Conservation (phyloP, 1,140 invertebrate species). For the Formica selysi region DNA sequence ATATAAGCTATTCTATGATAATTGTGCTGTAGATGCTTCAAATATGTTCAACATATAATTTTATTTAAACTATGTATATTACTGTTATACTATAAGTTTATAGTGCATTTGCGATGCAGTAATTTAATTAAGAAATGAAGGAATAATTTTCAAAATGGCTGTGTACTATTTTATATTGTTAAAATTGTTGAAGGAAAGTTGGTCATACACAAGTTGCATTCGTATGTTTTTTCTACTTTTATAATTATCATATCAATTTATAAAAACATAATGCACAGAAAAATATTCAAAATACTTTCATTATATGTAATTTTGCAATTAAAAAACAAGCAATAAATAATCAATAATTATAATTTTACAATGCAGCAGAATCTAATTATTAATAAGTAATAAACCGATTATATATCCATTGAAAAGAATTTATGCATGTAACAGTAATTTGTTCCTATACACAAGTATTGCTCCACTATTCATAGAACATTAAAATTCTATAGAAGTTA, state of each 20-base stretch:
- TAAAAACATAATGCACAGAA: neutral
- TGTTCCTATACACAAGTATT: neutral
- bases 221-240: neutral
- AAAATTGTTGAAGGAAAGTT: slow-evolving; percentile 26
- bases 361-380: neutral
- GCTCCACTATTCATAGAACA: neutral
- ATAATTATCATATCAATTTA: neutral
- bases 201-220: neutral
- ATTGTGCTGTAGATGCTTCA: neutral
- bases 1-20: neutral
- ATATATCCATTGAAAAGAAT: neutral
- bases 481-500: neutral
- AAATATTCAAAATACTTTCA: neutral
- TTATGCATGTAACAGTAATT: neutral
- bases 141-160: slow-evolving; percentile 35
- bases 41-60: neutral
- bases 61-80: slow-evolving; percentile 10
- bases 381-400: neutral
- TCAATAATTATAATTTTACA: neutral
- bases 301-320: neutral
- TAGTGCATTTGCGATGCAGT: neutral
- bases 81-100: neutral
- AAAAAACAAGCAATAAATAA: neutral
- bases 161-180: slow-evolving; percentile 38
- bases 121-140: slow-evolving; percentile 4